A percentile compares a stretch with the other conserved stretches of the same genome.
These are phyloP conservation scores for Stichodactyla mertensii DNA, from an alignment of 64 coral and sea anemone species.

Conservation along the genomic window DNA sequence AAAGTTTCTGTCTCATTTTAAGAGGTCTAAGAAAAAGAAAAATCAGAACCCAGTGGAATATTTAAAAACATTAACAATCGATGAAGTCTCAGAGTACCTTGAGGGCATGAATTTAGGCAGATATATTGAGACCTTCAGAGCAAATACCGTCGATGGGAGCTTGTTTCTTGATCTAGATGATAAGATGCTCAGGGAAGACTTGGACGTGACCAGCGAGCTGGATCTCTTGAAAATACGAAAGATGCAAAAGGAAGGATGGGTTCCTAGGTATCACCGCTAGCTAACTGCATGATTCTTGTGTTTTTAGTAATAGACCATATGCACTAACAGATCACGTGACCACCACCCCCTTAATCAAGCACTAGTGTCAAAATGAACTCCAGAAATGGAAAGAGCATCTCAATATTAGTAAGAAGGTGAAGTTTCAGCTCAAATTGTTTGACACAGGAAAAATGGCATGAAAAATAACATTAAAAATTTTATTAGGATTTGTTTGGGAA, in stretches of 20 bases:
- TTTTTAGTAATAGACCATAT: no score
- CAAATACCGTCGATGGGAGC: neutral
- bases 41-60: neutral
- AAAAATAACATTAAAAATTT: no score
- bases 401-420: no score
- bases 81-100: neutral
- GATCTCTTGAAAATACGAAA: constrained; percentile 11
- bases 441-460: no score
- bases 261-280: neutral
- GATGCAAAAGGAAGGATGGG: neutral
- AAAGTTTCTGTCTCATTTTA: neutral
- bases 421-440: no score
- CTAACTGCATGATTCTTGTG: no score
- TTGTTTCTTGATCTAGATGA: neutral
- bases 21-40: neutral
- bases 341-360: no score
- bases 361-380: no score
- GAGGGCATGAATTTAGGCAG: neutral
- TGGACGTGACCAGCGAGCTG: neutral
- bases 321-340: no score
- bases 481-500: no score
- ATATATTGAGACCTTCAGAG: constrained; percentile 1
- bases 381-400: no score
- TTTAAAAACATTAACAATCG: neutral
- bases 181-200: neutral